phyloP scores from a whole-genome alignment of 1,140 invertebrate species.

The Chrysoperla carnea region DNA sequence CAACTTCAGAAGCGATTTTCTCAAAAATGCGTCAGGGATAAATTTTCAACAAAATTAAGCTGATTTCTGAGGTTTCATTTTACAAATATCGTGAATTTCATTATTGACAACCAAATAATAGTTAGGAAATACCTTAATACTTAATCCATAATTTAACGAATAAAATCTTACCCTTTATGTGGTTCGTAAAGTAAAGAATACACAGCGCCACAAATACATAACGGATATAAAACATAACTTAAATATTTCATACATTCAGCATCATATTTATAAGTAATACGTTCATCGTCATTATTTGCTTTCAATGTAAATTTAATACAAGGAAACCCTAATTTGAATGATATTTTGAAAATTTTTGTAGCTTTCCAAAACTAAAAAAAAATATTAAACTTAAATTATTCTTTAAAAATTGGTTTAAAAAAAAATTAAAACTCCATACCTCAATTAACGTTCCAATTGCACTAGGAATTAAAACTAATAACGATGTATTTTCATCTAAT shows the following conservation, averaged over 20 bases:
- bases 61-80: no score
- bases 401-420: no score
- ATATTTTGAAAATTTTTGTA: conserved; percentile 72
- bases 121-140: no score
- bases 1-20: no score
- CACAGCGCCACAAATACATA: conserved; percentile 67
- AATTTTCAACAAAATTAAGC: no score
- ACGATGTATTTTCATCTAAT: conserved; percentile 79
- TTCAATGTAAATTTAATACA: conserved; percentile 19
- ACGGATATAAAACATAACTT: conserved; percentile 79
- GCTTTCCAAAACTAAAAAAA: conserved; percentile 79
- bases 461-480: conserved; percentile 75
- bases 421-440: conserved; percentile 23
- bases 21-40: no score
- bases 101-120: no score
- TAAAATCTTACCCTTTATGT: conserved; percentile 54
- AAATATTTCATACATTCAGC: conserved; percentile 83
- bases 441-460: conserved; percentile 78
- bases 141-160: no score
- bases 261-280: conserved; percentile 69
- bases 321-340: conserved; percentile 24
- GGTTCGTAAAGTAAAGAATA: conserved; percentile 88
- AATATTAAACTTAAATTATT: no score
- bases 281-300: conserved; percentile 43
- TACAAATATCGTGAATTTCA: no score